Evolutionary conservation across 2,797 vertebrate species (phyloP).

Genomic region (Cetoscarus ocellatus): DNA sequence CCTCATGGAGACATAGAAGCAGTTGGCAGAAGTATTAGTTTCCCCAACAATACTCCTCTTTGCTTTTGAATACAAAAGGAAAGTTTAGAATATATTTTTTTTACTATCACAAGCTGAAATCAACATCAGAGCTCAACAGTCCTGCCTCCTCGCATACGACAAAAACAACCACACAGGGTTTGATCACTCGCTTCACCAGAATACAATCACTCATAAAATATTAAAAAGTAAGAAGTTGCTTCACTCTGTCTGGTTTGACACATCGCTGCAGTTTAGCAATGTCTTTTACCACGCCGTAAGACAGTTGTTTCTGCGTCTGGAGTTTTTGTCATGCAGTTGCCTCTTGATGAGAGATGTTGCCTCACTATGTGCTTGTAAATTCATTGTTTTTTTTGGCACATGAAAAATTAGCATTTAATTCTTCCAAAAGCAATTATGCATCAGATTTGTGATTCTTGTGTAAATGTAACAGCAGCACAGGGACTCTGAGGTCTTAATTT

Average conservation of each 20-base stretch:
- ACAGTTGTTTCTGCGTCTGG: conserved; percentile 19
- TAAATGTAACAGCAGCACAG: background rate
- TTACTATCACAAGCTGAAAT: conserved; percentile 8
- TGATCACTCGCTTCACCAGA: conserved; percentile 12
- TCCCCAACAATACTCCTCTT: no score
- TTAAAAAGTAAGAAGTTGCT: conserved; percentile 8
- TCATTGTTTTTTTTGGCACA: conserved; percentile 25
- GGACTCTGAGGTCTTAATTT: background rate
- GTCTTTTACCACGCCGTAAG: conserved; percentile 20
- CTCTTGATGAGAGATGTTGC: conserved; percentile 11
- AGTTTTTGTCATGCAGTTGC: background rate
- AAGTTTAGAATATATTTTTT: conserved; percentile 4
- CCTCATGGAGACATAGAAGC: no score
- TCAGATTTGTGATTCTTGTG: background rate
- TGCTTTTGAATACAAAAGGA: background rate
- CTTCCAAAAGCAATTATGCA: conserved; percentile 2
- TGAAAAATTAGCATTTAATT: conserved; percentile 12
- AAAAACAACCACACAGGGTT: conserved; percentile 21
- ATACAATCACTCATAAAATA: conserved; percentile 6
- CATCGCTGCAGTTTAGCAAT: conserved; percentile 46
- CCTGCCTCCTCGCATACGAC: background rate
- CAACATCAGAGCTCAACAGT: background rate
- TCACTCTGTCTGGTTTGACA: conserved; percentile 29
- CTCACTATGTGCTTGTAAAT: background rate
- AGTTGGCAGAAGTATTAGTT: no score